Percentiles rank a stretch among this genome's conserved stretches.
phyloP scores from a whole-genome alignment of 2,888 invertebrate species.

The Helicoverpa assulta region DNA sequence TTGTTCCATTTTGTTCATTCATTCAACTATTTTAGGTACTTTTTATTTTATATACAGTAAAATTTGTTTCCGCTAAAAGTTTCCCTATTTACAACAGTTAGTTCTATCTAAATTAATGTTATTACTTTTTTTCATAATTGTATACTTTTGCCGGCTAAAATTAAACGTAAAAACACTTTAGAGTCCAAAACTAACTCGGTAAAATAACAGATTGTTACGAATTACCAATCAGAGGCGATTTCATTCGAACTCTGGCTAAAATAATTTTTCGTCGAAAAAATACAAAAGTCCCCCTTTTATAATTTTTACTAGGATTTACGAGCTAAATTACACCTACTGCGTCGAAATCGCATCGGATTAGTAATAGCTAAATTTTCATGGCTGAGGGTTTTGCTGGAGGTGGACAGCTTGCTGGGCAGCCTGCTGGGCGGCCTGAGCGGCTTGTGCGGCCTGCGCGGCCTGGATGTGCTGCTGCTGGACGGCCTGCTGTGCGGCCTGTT shows the following conservation, averaged over 20 bases:
- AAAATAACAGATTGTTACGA: constrained; percentile 63
- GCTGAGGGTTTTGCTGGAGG: constrained; percentile 90
- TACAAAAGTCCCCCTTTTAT: constrained; percentile 57
- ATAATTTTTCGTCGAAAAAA: constrained; percentile 69
- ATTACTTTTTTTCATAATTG: constrained; percentile 73
- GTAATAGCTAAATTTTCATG: constrained; percentile 96
- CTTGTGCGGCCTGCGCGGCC: constrained; percentile 70
- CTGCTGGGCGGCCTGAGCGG: constrained; percentile 81
- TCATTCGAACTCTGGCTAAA: constrained; percentile 73
- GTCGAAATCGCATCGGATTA: constrained; percentile 91
- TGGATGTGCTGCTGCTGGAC: constrained; percentile 85
- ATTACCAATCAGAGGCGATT: constrained; percentile 88
- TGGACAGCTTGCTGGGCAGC: constrained; percentile 89
- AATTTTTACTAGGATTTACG: constrained; percentile 64
- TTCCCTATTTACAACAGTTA: constrained; percentile 86
- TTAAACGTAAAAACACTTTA: constrained; percentile 65
- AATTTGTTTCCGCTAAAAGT: constrained; percentile 80
- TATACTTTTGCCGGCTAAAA: constrained; percentile 75
- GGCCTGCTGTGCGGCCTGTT: constrained; percentile 65
- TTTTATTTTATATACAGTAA: constrained; percentile 83
- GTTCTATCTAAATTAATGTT: constrained; percentile 82
- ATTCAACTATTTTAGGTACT: constrained; percentile 80
- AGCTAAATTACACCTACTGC: constrained; percentile 69
- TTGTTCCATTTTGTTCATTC: constrained; percentile 87
- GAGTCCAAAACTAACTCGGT: constrained; percentile 59